Base-by-base conservation (phyloP, 2,113 vertebrate species). In the Melanocharis versteri region DNA sequence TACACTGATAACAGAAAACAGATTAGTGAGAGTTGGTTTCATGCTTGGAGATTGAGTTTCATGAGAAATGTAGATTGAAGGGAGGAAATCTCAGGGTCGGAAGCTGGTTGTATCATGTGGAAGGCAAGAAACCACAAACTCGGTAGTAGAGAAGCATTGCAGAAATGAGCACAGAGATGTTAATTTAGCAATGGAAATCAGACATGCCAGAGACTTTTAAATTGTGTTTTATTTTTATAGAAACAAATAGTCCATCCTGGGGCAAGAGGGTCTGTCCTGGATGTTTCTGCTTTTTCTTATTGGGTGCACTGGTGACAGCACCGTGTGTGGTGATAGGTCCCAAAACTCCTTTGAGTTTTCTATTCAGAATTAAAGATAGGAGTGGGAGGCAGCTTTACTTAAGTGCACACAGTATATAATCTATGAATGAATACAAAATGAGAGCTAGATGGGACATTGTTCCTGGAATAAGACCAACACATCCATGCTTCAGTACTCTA, bases 61-160 rank as follows among this genome's bases (percentile, higher is more conserved):
- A n/a, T 78, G 76, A 92, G 87, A 84, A 94, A 56, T 27, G 22
- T 40, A 57, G 28, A 64, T 9, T 7, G 3, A 81, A 71, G 48
- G 60, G 65, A 94, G 61, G 65, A 94, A 90, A 70, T 87, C 83
- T 92, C 60, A 44, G 77, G 64, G 79, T 76, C 6, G 4, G 90
- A 90, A 87, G 79, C 28, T 88, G 84, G 10, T 76, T 93, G 31
- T 60, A 17, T 66, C 4, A 7, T 13, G 68, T 82, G 83, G 89
- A 94, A 92, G 51, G 71, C 76, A 93, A 93, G 54, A 93, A 92
- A 65, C 83, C 89, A 61, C 81, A 93, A 62, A 56, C 58, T 77
- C 4, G 1, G 45, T 77, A 86, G 78, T 6, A 50, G 51, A 89
- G 51, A 64, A 76, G 19, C 3, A 0, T 13, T 84, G 73, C 44